These are phyloP conservation scores for Cryptotis parvus DNA, from an alignment of 2,113 vertebrate species.

Conservation along the genomic window DNA sequence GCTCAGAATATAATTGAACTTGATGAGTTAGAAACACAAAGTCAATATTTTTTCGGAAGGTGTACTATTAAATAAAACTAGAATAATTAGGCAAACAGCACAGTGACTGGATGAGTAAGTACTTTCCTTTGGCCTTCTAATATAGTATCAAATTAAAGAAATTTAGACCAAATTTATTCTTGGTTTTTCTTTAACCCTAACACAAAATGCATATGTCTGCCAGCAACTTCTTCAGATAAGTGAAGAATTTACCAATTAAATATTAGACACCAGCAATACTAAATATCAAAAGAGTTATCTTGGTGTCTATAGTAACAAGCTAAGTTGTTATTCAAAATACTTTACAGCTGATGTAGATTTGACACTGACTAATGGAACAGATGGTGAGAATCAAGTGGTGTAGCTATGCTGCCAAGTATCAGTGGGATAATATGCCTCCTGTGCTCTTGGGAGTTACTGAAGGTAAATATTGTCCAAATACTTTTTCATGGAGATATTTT, in stretches of 20 bases:
- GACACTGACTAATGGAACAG: not conserved
- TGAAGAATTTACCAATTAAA: constrained; percentile 5
- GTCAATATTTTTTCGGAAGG: not conserved
- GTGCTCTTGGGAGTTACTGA: not conserved
- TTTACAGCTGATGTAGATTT: not conserved
- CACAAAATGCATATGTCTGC: not conserved
- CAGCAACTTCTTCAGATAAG: not conserved
- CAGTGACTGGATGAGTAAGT: not conserved
- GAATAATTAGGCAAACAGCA: not conserved
- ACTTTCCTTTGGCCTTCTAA: not conserved
- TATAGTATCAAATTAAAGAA: constrained; percentile 16
- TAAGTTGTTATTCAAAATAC: constrained; percentile 1
- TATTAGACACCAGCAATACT: not conserved
- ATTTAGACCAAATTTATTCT: not conserved
- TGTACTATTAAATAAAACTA: constrained; percentile 35
- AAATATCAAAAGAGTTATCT: constrained; percentile 30
- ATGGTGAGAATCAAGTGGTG: not conserved
- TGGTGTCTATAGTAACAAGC: not conserved
- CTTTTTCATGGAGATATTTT: constrained; percentile 1
- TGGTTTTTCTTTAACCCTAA: constrained; percentile 8
- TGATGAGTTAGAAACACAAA: constrained; percentile 24
- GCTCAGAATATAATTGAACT: not conserved
- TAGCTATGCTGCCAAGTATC: not conserved
- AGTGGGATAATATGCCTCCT: not conserved
- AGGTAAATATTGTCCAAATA: constrained; percentile 25